Conservation (phyloP, 2,797 vertebrate genomes). For the Pantherophis vulpinus region DNA sequence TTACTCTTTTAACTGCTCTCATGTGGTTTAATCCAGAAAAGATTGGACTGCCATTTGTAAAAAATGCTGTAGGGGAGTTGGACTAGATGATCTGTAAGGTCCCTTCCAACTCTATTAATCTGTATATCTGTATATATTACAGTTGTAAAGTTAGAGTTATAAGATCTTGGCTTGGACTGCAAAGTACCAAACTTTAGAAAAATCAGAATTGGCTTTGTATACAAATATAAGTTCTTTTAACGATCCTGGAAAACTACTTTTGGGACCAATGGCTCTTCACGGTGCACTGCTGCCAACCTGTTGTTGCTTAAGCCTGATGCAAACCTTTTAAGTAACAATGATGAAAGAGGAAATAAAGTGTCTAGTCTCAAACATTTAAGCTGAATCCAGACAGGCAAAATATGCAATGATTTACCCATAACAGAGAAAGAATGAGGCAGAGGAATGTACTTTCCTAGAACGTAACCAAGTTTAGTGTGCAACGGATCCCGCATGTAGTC, state of each 20-base stretch:
- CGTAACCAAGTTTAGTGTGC: background rate
- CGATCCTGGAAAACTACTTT: slow-evolving; percentile 44
- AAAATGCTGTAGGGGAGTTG: too few relatives aligned
- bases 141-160: background rate
- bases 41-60: too few relatives aligned
- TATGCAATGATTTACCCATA: background rate
- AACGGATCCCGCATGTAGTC: background rate
- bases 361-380: background rate
- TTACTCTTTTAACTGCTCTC: slow-evolving; percentile 9
- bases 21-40: background rate
- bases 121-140: too few relatives aligned
- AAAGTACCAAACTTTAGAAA: slow-evolving; percentile 5
- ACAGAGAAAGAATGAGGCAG: slow-evolving; percentile 11
- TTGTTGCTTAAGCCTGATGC: slow-evolving; percentile 61
- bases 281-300: slow-evolving; percentile 55
- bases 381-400: background rate
- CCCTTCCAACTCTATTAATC: too few relatives aligned
- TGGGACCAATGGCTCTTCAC: slow-evolving; percentile 62
- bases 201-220: slow-evolving; percentile 53
- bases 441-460: background rate
- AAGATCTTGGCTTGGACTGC: background rate
- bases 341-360: slow-evolving; percentile 2
- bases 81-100: too few relatives aligned
- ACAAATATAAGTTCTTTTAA: slow-evolving; percentile 58
- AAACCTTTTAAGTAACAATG: slow-evolving; percentile 50